Conservation (phyloP, 2,113 vertebrate genomes). For the Propithecus coquereli region DNA sequence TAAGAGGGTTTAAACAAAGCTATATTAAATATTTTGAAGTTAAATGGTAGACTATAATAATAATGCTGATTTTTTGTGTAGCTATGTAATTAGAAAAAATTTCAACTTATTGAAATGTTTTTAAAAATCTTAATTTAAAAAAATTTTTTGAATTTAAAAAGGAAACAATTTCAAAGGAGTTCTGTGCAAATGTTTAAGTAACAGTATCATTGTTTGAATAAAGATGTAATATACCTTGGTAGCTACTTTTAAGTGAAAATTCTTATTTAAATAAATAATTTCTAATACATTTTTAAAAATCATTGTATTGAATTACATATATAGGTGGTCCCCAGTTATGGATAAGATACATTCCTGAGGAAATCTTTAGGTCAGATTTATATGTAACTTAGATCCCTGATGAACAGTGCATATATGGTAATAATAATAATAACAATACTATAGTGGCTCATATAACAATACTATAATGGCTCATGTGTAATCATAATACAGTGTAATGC, state of each 20-base stretch:
- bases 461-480: no score
- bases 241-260: not conserved
- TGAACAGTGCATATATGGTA: no score
- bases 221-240: not conserved
- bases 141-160: no score
- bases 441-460: no score
- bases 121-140: no score
- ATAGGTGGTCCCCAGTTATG: no score
- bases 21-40: not conserved
- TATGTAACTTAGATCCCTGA: no score
- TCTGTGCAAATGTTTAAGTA: not conserved
- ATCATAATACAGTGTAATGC: no score
- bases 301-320: not conserved
- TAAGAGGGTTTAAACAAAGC: not conserved
- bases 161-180: not conserved
- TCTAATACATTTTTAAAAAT: slow-evolving; percentile 12
- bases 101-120: not conserved
- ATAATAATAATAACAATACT: no score
- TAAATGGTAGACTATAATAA: not conserved
- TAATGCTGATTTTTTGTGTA: not conserved
- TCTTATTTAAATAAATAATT: not conserved
- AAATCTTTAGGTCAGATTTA: no score
- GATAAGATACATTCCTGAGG: no score
- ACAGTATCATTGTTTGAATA: not conserved
- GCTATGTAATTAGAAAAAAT: not conserved